Base-by-base conservation (phyloP, 2,888 invertebrate species). In the Nymphalis urticae region DNA sequence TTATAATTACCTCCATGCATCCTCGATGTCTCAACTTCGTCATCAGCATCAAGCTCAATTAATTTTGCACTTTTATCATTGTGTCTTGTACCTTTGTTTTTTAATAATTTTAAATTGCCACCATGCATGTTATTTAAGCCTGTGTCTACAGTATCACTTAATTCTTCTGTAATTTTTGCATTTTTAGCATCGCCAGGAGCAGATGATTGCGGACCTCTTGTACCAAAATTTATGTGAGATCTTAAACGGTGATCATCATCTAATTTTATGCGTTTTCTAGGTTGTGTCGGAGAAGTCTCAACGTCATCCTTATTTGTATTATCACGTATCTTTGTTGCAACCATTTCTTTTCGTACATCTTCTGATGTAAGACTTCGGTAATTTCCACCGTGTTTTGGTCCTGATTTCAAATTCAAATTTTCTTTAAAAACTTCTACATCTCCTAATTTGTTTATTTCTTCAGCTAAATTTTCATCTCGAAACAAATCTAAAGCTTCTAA, bases 341-440 rank as follows among this genome's bases (percentile, higher is more conserved):
- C 68, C 17, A 73, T 75, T 72, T 81, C 80, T 67, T 78, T 75
- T 13, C 75, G 56, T 21, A 73, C 60, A 62, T 77, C 75, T 67
- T 75, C 69, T 24, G 76, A 56, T 62, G 80, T 79, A 24, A 84
- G 82, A 70, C 79, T 83, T 80, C 85, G 84, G 67, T 92, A 92
- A 73, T 93, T 93, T 36, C 93, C 93, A 54, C 93, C 93, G 76
- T 92, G 92, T 74, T 81, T 86, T 9, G 90, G 91, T 6, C 88
- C 87, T 32, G 80, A 81, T 32, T 79, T 80, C 5, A 89, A 71
- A 72, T 90, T 83, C 63, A 90, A 75, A 64, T 85, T 81, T 71
- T 87, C 83, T 72, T 80, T 84, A 64, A 93, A 92, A 75, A 93
- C 80, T 83, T 93, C 93, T 17, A 93, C 88, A 59, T 87, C 89